phyloP scores from a whole-genome alignment of 1,140 invertebrate species.

The Hylyphantes graminicola region DNA sequence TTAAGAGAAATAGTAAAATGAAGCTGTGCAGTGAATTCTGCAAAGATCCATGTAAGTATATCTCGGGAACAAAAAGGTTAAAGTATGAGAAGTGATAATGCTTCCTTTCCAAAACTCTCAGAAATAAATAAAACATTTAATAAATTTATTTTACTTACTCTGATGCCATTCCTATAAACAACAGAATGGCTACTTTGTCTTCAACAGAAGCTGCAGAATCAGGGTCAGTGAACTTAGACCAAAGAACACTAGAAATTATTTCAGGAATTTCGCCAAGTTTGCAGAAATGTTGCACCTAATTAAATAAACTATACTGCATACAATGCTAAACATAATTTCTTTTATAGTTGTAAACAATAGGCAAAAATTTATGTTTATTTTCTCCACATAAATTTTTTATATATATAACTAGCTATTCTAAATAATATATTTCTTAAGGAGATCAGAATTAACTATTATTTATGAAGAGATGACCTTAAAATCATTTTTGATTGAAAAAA shows the following conservation, averaged over 20 bases:
- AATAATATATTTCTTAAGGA: too few species aligned
- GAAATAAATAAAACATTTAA: too few species aligned
- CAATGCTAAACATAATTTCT: background rate
- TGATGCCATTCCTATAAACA: conserved; percentile 25
- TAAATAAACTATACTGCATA: background rate
- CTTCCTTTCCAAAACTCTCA: too few species aligned
- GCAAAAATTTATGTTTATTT: background rate
- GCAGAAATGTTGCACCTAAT: conserved; percentile 32
- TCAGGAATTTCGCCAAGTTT: conserved; percentile 15
- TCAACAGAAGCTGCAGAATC: conserved; percentile 6
- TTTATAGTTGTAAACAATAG: background rate
- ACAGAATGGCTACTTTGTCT: conserved; percentile 29
- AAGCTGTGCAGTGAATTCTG: too few species aligned
- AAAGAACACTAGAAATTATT: conserved; percentile 19
- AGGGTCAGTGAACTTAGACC: conserved; percentile 25
- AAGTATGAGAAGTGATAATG: too few species aligned
- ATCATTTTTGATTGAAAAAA: too few species aligned
- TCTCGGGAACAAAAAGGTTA: too few species aligned
- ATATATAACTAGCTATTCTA: too few species aligned
- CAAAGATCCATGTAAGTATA: too few species aligned
- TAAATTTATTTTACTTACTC: conserved; percentile 7
- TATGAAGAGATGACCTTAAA: too few species aligned
- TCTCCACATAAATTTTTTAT: background rate
- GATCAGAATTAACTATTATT: too few species aligned
- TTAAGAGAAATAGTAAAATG: too few species aligned